Evolutionary conservation across 1,140 invertebrate genomes (phyloP).

Genomic region (Chelonus insularis): DNA sequence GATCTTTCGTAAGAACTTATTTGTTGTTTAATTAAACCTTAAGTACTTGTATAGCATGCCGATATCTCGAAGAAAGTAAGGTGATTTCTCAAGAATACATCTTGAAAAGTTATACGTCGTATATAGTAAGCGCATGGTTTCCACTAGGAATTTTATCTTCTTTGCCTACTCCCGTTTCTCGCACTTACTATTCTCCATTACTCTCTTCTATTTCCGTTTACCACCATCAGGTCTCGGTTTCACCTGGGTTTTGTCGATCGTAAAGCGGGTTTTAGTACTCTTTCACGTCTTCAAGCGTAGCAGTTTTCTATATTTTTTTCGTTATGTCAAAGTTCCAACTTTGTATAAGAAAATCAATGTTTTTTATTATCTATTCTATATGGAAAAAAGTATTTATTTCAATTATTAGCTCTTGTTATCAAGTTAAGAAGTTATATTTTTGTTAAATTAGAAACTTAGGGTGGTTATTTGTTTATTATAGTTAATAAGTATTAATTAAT

Average conservation of each 20-base stretch:
- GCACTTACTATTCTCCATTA: conserved; percentile 30
- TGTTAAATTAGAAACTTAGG: too few species aligned
- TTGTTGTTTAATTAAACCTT: too few species aligned
- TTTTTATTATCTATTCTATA: not conserved
- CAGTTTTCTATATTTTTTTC: not conserved
- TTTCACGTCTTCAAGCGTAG: conserved; percentile 9
- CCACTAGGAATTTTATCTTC: conserved; percentile 7
- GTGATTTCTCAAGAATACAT: not conserved
- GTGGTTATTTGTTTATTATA: too few species aligned
- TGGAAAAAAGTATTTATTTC: too few species aligned
- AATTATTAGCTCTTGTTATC: too few species aligned
- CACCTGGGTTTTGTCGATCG: conserved; percentile 27
- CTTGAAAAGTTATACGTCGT: not conserved
- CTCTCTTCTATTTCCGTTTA: conserved; percentile 27
- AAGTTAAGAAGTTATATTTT: too few species aligned
- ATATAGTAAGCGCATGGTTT: not conserved
- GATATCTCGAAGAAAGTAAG: too few species aligned
- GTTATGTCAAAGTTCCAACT: not conserved
- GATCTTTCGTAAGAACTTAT: too few species aligned
- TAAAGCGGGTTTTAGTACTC: conserved; percentile 19
- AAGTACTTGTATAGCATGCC: too few species aligned
- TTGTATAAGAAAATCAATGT: not conserved
- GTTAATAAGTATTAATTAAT: too few species aligned
- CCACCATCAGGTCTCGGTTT: conserved; percentile 19
- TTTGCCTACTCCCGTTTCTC: conserved; percentile 4